A percentile compares a stretch with the other conserved stretches of the same genome.
Evolutionary conservation across 2,888 invertebrate species (phyloP).

Genomic region (Aricia artaxerxes): DNA sequence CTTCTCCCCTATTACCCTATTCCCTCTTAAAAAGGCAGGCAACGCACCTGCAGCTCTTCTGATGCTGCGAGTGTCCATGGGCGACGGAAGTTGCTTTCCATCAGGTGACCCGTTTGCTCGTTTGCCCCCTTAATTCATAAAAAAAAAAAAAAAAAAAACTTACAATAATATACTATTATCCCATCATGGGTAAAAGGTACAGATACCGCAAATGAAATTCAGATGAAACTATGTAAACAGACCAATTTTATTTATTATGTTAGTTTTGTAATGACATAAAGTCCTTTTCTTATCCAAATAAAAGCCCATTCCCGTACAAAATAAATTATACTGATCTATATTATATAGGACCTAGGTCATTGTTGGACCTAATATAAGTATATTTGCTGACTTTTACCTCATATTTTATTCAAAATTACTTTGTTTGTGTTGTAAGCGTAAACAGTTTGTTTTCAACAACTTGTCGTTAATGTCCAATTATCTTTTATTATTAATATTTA

Average conservation of each 20-base stretch:
- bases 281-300: neutral
- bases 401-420: conserved; percentile 11
- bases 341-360: neutral
- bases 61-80: no score
- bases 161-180: neutral
- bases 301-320: neutral
- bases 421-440: neutral
- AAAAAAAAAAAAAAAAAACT: no score
- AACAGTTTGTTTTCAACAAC: neutral
- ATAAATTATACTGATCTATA: neutral
- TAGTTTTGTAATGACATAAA: neutral
- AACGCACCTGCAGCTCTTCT: no score
- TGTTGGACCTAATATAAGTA: neutral
- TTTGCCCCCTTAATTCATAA: no score
- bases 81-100: no score
- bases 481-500: no score
- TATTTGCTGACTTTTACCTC: neutral
- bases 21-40: no score
- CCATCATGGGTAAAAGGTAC: no score
- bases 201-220: no score
- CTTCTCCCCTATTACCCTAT: no score
- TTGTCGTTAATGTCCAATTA: neutral
- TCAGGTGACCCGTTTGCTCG: no score
- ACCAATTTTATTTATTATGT: neutral
- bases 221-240: no score